A percentile compares a stretch with the other conserved stretches of the same genome.
Evolutionary conservation across 30 jellyfish, hydroid and myxozoan species (phyloP).

Genomic region (Aurelia sp.): DNA sequence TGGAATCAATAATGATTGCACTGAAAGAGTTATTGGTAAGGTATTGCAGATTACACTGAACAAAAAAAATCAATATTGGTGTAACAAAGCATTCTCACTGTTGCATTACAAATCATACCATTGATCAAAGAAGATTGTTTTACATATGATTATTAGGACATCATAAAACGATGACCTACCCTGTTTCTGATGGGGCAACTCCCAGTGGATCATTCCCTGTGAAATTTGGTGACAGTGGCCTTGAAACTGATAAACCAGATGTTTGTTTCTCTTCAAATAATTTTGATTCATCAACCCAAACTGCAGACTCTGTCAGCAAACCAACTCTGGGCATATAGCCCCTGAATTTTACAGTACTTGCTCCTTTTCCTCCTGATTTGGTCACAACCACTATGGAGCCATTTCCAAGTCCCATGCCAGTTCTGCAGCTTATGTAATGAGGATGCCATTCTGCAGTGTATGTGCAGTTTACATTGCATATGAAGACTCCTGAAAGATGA

Average conservation of each 20-base stretch:
- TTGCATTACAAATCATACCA: too few species aligned
- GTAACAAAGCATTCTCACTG: too few species aligned
- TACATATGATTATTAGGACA: neutral
- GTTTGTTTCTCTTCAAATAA: slow-evolving; percentile 95
- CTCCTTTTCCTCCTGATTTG: slow-evolving; percentile 90
- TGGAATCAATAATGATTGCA: too few species aligned
- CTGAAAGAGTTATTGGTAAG: too few species aligned
- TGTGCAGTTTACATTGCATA: slow-evolving; percentile 93
- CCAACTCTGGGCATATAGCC: slow-evolving; percentile 99
- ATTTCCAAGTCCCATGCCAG: slow-evolving; percentile 92
- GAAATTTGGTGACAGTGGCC: slow-evolving; percentile 72
- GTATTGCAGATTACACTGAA: too few species aligned
- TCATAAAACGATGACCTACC: slow-evolving; percentile 32
- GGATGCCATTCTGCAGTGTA: slow-evolving; percentile 96
- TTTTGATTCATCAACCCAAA: slow-evolving; percentile 98
- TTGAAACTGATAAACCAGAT: slow-evolving; percentile 78
- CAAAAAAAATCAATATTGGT: too few species aligned
- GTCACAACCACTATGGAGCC: slow-evolving; percentile 94
- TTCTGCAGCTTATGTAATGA: slow-evolving; percentile 76
- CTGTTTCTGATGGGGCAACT: slow-evolving; percentile 98
- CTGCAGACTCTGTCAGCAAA: slow-evolving; percentile 92
- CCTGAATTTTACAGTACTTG: slow-evolving; percentile 90
- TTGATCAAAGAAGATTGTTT: neutral
- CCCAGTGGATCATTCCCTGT: slow-evolving; percentile 90
- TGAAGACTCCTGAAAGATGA: slow-evolving; percentile 80